Evolutionary conservation across 2,888 invertebrate genomes (phyloP).

Genomic region (Serrognathus titanus): DNA sequence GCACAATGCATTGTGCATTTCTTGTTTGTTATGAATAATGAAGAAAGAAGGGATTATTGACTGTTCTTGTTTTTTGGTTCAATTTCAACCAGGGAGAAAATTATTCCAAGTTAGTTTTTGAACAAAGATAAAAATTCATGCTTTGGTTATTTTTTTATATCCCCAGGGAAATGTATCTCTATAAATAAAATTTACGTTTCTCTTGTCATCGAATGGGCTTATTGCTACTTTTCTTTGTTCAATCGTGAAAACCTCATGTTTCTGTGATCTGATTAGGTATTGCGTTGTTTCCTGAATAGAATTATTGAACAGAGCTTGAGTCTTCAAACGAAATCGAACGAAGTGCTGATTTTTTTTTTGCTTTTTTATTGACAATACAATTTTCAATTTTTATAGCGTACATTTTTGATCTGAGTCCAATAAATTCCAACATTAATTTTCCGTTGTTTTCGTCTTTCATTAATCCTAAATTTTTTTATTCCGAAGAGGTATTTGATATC

Average conservation of each 20-base stretch:
- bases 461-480: too few species aligned
- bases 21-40: too few species aligned
- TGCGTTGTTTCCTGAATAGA: neutral
- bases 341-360: conserved; percentile 23
- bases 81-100: too few species aligned
- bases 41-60: too few species aligned
- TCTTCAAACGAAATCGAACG: conserved; percentile 3
- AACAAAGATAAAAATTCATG: too few species aligned
- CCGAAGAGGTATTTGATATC: too few species aligned
- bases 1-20: too few species aligned
- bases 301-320: conserved; percentile 3
- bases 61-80: too few species aligned
- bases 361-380: conserved; percentile 20
- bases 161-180: conserved; percentile 5
- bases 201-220: conserved; percentile 18
- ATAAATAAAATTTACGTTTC: conserved; percentile 6
- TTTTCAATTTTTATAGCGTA: conserved; percentile 17
- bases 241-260: conserved; percentile 9
- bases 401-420: conserved; percentile 32
- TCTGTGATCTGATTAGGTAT: conserved; percentile 1
- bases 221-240: conserved; percentile 18
- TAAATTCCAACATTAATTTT: too few species aligned
- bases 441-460: too few species aligned
- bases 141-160: conserved; percentile 3
- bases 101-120: too few species aligned